Evolutionary conservation across 2,113 vertebrate genomes (phyloP).

Genomic region (Poeciliopsis occidentalis): DNA sequence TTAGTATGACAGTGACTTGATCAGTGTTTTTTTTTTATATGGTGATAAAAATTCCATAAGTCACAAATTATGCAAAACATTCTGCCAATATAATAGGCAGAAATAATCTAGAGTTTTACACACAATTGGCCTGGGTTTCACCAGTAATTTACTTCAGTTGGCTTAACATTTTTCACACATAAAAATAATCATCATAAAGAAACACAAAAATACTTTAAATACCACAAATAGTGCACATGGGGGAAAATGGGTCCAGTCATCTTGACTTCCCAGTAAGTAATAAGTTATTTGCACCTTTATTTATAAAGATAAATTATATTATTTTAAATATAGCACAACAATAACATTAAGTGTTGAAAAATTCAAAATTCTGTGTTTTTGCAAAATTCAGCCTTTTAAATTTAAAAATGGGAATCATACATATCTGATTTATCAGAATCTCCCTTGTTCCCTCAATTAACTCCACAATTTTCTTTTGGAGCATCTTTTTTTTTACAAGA

Average conservation of each 20-base stretch:
- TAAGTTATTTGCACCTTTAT: background rate
- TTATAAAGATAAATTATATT: background rate
- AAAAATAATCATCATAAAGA: background rate
- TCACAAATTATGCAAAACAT: too few relatives aligned
- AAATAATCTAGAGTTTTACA: too few relatives aligned
- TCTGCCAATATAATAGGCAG: too few relatives aligned
- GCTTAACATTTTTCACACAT: background rate
- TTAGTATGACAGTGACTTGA: too few relatives aligned
- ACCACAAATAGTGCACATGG: background rate
- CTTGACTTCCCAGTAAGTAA: background rate
- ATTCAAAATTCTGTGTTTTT: background rate
- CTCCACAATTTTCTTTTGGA: background rate
- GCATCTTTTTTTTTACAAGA: constrained; percentile 27
- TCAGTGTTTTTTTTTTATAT: too few relatives aligned
- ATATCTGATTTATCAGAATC: background rate
- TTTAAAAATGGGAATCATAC: background rate
- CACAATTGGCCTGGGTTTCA: too few relatives aligned
- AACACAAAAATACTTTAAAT: background rate
- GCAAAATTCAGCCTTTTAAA: background rate
- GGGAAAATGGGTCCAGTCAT: background rate
- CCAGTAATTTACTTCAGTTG: too few relatives aligned
- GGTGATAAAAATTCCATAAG: too few relatives aligned
- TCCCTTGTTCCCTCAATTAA: too few relatives aligned
- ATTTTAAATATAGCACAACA: background rate
- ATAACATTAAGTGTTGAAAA: background rate